Conservation (phyloP, 2,113 vertebrate species). For the Rhinolophus sinicus region DNA sequence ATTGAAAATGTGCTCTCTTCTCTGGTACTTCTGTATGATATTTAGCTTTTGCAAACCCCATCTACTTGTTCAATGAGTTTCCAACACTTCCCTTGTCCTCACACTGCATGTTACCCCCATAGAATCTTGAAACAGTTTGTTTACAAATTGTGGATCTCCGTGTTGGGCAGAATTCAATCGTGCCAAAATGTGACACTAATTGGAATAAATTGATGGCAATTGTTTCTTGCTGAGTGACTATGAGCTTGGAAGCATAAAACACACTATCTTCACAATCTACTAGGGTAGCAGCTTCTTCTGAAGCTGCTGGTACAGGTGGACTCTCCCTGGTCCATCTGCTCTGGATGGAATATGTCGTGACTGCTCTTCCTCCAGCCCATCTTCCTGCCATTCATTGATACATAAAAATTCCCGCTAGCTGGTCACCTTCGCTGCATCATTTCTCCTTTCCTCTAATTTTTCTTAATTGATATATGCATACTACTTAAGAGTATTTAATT, state of each 20-base stretch:
- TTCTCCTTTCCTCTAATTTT: neutral
- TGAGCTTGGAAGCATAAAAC: neutral
- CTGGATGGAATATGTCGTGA: neutral
- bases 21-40: neutral
- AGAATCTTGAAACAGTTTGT: neutral
- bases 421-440: neutral
- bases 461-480: neutral
- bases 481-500: neutral
- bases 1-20: neutral
- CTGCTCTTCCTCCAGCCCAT: neutral
- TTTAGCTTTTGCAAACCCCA: constrained; percentile 6
- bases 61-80: neutral
- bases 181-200: neutral
- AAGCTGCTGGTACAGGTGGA: neutral
- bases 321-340: fast-evolving
- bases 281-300: neutral
- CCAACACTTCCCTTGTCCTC: neutral
- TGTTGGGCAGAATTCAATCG: neutral
- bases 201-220: neutral
- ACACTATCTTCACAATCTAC: neutral
- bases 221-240: neutral
- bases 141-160: neutral
- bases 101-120: no score
- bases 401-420: neutral
- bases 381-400: neutral